Evolutionary conservation across 2,888 invertebrate species (phyloP), one percentile per base, ranked within the genome.

Genomic region (Orthosia incerta): DNA sequence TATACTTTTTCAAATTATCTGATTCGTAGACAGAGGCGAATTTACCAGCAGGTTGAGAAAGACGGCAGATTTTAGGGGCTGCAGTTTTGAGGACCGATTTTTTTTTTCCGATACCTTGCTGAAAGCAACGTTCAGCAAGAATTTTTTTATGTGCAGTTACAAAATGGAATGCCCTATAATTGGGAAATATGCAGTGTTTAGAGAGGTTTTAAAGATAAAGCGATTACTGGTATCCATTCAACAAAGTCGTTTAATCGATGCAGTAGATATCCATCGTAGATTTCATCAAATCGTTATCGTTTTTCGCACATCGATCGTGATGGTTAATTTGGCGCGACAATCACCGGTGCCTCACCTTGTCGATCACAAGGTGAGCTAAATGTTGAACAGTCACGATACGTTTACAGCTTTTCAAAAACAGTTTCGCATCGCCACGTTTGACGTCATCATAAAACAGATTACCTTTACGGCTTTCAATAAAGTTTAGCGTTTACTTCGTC

Each of bases 301-400:
- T 79, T 77, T 78, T 82, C 74, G 77, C 79, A 71, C 74, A 74
- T 83, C 46, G 68, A 64, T 82, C 82, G 82, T 82, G 79, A 74
- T 85, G 48, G 81, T 80, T 82, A 84, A 86, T 86, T 80, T 79
- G 65, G 75, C 80, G 83, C 82, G 75, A 80, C 71, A 79, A 68
- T 77, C 74, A 71, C 63, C 76, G 62, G 71, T 67, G 65, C 65
- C 53, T 76, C 74, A 76, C 84, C 83, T 81, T 83, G 79, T 77
- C 78, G 70, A 69, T 63, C 67, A 76, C 79, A 62, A 86, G 79
- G 80, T 82, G 74, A 78, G 50, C 62, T 84, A 87, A 87, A 90
- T 82, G 85, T 79, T 59, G 74, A 20, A 64, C 50, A 86, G 89
- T 89, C 91, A 91, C 90, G 91, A 88, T 69, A 90, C 65, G 18